These are phyloP conservation scores for Camponotus vicinus DNA, from an alignment of 1,140 invertebrate genomes.

Conservation along the genomic window DNA sequence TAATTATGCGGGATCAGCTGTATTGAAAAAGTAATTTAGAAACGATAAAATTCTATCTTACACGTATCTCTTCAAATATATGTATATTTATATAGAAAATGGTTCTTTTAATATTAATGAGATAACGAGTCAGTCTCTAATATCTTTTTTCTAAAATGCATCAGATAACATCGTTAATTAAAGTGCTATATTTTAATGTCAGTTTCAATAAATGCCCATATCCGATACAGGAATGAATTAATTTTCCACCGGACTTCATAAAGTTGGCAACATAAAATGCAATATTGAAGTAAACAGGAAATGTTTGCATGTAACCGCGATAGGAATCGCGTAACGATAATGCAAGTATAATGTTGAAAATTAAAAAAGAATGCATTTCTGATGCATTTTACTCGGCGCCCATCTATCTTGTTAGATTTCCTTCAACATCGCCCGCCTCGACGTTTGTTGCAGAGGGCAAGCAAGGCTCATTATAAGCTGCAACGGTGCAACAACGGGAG, in stretches of 20 bases:
- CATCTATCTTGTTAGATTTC: not conserved
- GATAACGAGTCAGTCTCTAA: too few species aligned
- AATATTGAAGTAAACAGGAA: not conserved
- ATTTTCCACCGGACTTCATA: not conserved
- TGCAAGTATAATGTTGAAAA: not conserved
- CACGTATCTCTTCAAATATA: too few species aligned
- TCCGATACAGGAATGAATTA: not conserved
- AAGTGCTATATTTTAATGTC: too few species aligned
- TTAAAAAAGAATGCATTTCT: not conserved
- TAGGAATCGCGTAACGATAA: not conserved
- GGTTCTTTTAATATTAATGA: too few species aligned
- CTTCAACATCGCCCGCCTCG: not conserved
- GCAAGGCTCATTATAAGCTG: not conserved
- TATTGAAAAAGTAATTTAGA: slow-evolving; percentile 21
- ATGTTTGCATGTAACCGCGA: not conserved
- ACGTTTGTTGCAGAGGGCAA: not conserved
- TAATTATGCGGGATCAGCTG: not conserved
- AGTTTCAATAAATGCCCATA: too few species aligned
- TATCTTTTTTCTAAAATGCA: too few species aligned
- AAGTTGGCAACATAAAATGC: too few species aligned
- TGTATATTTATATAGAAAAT: too few species aligned
- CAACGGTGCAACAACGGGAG: slow-evolving; percentile 10
- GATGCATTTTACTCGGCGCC: not conserved
- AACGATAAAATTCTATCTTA: too few species aligned
- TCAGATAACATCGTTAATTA: too few species aligned